These are phyloP conservation scores for Epinephelus moara DNA, from an alignment of 2,113 vertebrate species.

Conservation along the genomic window DNA sequence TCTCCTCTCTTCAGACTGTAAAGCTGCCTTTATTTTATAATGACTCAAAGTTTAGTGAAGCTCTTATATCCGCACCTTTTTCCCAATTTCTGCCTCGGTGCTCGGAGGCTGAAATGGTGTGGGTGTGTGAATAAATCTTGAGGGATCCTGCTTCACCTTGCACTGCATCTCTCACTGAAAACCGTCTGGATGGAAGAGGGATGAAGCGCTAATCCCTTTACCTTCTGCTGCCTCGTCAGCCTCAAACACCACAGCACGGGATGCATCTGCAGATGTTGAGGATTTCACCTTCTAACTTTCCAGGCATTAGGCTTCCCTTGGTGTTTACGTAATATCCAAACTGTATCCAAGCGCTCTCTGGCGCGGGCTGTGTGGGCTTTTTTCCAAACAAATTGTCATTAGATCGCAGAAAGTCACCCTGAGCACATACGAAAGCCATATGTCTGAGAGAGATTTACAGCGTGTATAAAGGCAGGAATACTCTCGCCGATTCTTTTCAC, in stretches of 20 bases:
- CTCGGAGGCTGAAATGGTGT: background rate
- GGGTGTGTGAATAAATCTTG: conserved; percentile 32
- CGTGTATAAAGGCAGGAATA: conserved; percentile 11
- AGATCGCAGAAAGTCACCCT: conserved; percentile 17
- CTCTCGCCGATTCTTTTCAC: conserved; percentile 1
- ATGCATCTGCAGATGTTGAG: conserved; percentile 52
- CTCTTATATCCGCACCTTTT: conserved; percentile 3
- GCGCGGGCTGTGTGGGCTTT: background rate
- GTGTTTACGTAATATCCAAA: conserved; percentile 59
- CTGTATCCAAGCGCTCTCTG: conserved; percentile 25
- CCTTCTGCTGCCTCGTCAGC: conserved; percentile 54
- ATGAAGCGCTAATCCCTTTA: conserved; percentile 52
- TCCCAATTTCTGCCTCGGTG: background rate
- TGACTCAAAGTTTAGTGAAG: conserved; percentile 1
- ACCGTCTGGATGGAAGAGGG: conserved; percentile 19
- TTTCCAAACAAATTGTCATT: conserved; percentile 35
- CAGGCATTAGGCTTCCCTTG: conserved; percentile 52
- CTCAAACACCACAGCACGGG: background rate
- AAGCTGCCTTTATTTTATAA: conserved; percentile 6
- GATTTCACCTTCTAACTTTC: conserved; percentile 52
- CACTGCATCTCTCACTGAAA: background rate
- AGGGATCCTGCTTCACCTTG: conserved; percentile 30
- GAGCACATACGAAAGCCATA: conserved; percentile 58
- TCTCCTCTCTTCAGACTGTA: background rate
- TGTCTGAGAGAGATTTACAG: conserved; percentile 53